Evolutionary conservation across 2,888 invertebrate genomes (phyloP).

Genomic region (Pheosia tremula): DNA sequence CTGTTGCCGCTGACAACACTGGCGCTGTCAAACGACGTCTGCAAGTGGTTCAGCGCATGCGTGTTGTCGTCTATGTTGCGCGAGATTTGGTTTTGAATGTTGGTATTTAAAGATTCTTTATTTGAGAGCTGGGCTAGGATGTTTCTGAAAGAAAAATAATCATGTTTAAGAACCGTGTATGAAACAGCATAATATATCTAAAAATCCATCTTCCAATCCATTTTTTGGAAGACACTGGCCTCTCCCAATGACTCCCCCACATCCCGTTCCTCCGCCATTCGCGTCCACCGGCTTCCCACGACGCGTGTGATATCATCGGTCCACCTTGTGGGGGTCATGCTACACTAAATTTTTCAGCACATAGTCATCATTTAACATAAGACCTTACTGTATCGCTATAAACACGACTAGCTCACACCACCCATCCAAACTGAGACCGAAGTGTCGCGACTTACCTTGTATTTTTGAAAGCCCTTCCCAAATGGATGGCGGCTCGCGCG

Average conservation of each 20-base stretch:
- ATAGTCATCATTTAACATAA: no score
- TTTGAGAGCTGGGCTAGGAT: conserved; percentile 63
- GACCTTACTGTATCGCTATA: no score
- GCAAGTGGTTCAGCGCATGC: conserved; percentile 66
- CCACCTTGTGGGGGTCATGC: no score
- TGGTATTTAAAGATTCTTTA: conserved; percentile 47
- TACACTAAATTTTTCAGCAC: no score
- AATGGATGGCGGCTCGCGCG: conserved; percentile 81
- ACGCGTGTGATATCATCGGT: no score
- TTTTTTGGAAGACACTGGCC: no score
- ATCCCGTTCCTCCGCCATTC: no score
- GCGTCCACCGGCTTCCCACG: no score
- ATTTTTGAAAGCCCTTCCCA: conserved; percentile 83
- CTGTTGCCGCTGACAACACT: conserved; percentile 47
- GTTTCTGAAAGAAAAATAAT: conserved; percentile 50
- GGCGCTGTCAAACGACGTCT: conserved; percentile 55
- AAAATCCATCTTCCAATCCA: no score
- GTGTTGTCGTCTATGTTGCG: conserved; percentile 69
- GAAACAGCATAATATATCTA: no score
- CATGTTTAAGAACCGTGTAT: background rate
- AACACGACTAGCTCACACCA: no score
- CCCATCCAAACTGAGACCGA: background rate
- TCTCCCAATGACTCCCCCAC: no score
- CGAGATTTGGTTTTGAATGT: conserved; percentile 61
- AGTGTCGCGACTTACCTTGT: conserved; percentile 61